Conservation (phyloP, 2,888 invertebrate species). For the Carterocephalus palaemon region DNA sequence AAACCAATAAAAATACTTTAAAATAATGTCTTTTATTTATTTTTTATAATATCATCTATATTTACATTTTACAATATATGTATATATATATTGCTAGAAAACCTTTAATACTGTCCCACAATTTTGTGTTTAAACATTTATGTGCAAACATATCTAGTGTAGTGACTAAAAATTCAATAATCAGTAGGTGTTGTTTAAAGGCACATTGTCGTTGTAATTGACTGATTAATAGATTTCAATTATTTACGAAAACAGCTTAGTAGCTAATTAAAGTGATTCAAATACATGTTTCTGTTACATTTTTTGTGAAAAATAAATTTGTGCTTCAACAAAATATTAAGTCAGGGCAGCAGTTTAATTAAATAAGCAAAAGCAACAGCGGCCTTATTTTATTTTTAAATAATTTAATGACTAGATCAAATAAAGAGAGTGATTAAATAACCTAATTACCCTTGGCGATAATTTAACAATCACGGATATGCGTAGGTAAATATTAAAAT, state of each 20-base stretch:
- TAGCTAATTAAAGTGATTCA: too few relatives aligned
- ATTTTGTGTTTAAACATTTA: conserved; percentile 32
- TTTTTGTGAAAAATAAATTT: background rate
- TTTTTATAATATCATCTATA: conserved; percentile 49
- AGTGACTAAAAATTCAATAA: conserved; percentile 2
- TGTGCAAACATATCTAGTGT: conserved; percentile 3
- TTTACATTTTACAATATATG: conserved; percentile 51
- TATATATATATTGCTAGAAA: conserved; percentile 54
- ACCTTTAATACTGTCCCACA: conserved; percentile 53
- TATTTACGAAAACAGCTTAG: too few relatives aligned
- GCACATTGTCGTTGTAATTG: conserved; percentile 20
- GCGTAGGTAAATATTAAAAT: too few relatives aligned
- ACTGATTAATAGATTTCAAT: conserved; percentile 3
- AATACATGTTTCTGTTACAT: background rate
- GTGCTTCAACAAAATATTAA: background rate
- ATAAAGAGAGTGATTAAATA: too few relatives aligned
- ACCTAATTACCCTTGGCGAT: too few relatives aligned
- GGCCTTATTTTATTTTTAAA: too few relatives aligned
- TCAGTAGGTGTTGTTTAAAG: conserved; percentile 9
- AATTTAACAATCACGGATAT: too few relatives aligned
- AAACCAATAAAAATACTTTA: conserved; percentile 58
- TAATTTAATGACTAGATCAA: too few relatives aligned
- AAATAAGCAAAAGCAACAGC: too few relatives aligned
- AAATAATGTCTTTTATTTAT: conserved; percentile 78
- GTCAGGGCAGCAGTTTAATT: too few relatives aligned